Conservation (phyloP, 1,140 invertebrate species). For the Pinna nobilis region DNA sequence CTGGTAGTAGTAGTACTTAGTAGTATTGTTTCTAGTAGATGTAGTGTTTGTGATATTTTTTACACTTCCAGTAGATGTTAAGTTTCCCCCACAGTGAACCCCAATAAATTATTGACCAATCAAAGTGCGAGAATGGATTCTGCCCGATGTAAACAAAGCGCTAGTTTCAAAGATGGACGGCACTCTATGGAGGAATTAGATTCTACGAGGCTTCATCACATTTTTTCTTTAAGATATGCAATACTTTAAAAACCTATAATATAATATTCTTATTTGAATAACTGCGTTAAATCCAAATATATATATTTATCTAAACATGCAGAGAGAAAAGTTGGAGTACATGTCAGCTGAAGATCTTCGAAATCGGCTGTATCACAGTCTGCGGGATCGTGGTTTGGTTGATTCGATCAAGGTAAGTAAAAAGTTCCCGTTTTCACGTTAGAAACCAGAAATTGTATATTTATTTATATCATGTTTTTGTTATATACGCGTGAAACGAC, state of each 20-base stretch:
- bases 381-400: conserved; percentile 63
- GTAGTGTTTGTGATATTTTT: too few relatives aligned
- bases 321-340: conserved; percentile 57
- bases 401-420: conserved; percentile 63
- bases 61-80: too few relatives aligned
- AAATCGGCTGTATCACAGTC: conserved; percentile 64
- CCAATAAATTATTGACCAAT: background rate
- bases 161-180: conserved; percentile 23
- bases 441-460: background rate
- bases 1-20: too few relatives aligned
- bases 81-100: background rate
- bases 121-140: background rate
- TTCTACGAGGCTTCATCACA: background rate
- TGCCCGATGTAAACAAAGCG: conserved; percentile 43
- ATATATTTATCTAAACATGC: conserved; percentile 38
- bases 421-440: background rate
- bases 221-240: background rate
- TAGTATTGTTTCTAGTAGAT: too few relatives aligned
- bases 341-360: conserved; percentile 64
- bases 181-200: background rate
- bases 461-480: background rate
- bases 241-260: background rate
- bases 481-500: too few relatives aligned
- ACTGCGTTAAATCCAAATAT: background rate
- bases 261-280: background rate